Evolutionary conservation across 2,888 invertebrate species (phyloP), one percentile per base, ranked within the genome.

Genomic region (Hyppa rectilinea): DNA sequence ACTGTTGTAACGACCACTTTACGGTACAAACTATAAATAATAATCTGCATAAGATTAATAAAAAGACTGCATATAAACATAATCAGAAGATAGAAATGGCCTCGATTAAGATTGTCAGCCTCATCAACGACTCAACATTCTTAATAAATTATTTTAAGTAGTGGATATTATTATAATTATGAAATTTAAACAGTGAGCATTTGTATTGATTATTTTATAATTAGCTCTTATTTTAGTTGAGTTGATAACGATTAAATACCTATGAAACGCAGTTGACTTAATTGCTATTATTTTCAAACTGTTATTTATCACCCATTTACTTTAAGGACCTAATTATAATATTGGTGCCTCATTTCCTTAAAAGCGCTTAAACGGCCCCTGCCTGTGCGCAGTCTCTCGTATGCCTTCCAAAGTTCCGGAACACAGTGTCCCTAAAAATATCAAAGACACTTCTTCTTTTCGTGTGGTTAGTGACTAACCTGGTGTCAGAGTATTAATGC

Each of bases 161-260:
- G 4, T 43, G 12, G 60, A 52, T 17, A 38, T 36, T 52, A 67
- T 55, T 45, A 34, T 69, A 63, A 69, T 56, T 69, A 75, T 73
- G 71, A 17, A 67, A 72, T 81, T 73, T 67, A 75, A 73, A 77
- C 49, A 62, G 81, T 61, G 71, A 71, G 43, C 53, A 69, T 77
- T 71, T 65, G 23, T 71, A 47, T 65, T 55, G 53, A 78, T 81
- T 78, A 64, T 53, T 78, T 72, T 53, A 72, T 81, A 64, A 80
- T 79, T 85, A 78, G 66, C 52, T 79, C 69, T 74, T 66, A 79
- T 72, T 82, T 77, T 69, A 52, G 66, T 68, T 58, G 36, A 53
- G 55, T 76, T 66, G 63, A 82, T 77, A 78, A 67, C 49, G 61
- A 38, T 7, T 55, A 23, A 23, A 17, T 60, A 65, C 26, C 17